Conservation (phyloP, 2,888 invertebrate species). For the Cheilosia pagana region DNA sequence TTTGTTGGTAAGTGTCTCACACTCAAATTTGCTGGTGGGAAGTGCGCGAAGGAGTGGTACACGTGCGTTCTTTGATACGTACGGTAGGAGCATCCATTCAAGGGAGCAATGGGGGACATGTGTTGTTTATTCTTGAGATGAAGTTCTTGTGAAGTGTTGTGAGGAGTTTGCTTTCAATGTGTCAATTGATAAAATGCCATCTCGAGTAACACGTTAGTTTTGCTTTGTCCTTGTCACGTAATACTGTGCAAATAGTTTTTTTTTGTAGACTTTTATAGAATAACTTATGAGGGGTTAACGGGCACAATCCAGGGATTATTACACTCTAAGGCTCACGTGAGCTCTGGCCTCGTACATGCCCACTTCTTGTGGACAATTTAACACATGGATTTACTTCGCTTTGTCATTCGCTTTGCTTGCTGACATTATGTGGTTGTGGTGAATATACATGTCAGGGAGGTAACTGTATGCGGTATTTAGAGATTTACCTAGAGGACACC, state of each 20-base stretch:
- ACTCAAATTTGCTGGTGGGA: neutral
- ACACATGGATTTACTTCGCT: too few relatives aligned
- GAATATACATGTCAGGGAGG: too few relatives aligned
- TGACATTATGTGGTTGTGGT: too few relatives aligned
- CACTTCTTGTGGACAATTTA: too few relatives aligned
- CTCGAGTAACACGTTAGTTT: conserved; percentile 12
- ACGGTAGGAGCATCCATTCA: neutral
- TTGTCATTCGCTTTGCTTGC: too few relatives aligned
- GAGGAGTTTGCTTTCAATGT: conserved; percentile 25
- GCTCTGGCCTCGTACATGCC: too few relatives aligned
- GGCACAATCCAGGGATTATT: neutral
- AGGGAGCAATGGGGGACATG: neutral
- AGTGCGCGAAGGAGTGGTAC: neutral
- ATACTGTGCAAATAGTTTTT: conserved; percentile 17
- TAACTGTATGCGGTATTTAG: too few relatives aligned
- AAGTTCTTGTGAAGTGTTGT: neutral
- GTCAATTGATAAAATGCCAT: conserved; percentile 23
- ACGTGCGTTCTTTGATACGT: conserved; percentile 5
- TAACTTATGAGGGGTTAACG: conserved; percentile 14
- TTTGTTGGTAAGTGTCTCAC: neutral
- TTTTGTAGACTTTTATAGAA: neutral
- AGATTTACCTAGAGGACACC: too few relatives aligned
- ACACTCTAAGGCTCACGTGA: neutral
- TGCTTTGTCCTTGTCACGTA: conserved; percentile 30
- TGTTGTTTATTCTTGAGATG: neutral